Conservation (phyloP, 2,797 vertebrate species). For the Pagetopsis macropterus region DNA sequence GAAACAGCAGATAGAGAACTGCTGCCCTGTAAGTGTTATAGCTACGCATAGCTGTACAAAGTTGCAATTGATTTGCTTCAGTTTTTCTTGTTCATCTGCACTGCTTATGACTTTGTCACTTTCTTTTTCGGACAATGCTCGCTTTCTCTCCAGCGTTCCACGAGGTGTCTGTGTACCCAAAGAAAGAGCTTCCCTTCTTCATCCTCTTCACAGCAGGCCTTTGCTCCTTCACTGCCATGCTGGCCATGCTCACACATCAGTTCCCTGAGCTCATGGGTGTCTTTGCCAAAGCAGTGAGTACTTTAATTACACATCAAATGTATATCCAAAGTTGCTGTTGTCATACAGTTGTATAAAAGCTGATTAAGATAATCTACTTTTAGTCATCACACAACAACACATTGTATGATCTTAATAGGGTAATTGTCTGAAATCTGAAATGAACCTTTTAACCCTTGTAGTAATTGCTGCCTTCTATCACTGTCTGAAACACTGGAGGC, state of each 20-base stretch:
- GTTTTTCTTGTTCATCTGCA: neutral
- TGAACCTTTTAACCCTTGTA: conserved; percentile 29
- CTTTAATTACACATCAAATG: neutral
- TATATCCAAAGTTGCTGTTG: neutral
- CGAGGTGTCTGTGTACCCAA: conserved; percentile 98
- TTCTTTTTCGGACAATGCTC: neutral
- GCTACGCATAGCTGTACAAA: neutral
- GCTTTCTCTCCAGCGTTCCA: conserved; percentile 88
- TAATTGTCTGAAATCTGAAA: conserved; percentile 45
- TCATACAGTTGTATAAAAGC: neutral
- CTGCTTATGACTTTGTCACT: neutral
- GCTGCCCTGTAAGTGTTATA: conserved; percentile 88
- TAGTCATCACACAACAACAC: neutral
- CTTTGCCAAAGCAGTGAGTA: conserved; percentile 97
- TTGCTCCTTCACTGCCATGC: conserved; percentile 97
- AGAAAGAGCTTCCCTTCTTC: conserved; percentile 99
- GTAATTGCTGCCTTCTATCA: conserved; percentile 57
- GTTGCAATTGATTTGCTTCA: too few relatives aligned
- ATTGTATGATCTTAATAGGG: neutral
- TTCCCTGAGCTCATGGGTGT: conserved; percentile 98
- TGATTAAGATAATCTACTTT: neutral
- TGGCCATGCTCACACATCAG: conserved; percentile 98
- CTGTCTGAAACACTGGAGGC: conserved; percentile 59
- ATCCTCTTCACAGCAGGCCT: conserved; percentile 99
- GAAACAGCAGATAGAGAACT: conserved; percentile 98